phyloP scores from a whole-genome alignment of 2,797 vertebrate species.

The Xenentodon cancila region DNA sequence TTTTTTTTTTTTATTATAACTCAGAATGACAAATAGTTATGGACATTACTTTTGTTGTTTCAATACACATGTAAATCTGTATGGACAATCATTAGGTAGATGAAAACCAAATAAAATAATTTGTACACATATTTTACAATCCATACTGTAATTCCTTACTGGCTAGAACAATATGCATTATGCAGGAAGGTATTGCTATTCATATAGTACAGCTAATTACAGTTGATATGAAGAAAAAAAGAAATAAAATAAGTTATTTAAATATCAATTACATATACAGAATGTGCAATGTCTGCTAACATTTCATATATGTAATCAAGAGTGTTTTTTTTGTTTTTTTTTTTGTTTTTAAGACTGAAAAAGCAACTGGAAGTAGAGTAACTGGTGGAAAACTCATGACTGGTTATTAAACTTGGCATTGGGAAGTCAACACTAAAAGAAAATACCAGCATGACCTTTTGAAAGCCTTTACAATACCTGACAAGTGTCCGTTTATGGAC shows the following conservation, averaged over 20 bases:
- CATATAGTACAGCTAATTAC: conserved; percentile 99
- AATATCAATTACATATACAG: conserved; percentile 99
- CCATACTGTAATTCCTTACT: conserved; percentile 89
- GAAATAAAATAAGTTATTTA: conserved; percentile 99
- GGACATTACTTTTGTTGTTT: conserved; percentile 91
- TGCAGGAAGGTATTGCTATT: conserved; percentile 93
- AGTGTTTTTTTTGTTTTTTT: conserved; percentile 54
- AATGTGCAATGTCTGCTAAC: conserved; percentile 96
- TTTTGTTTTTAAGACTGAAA: conserved; percentile 63
- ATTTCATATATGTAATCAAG: conserved; percentile 91
- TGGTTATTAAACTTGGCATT: conserved; percentile 84
- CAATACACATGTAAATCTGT: conserved; percentile 95
- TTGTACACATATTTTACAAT: conserved; percentile 97
- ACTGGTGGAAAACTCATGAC: conserved; percentile 78
- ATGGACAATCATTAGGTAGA: conserved; percentile 92
- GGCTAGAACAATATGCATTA: conserved; percentile 93
- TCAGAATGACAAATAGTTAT: conserved; percentile 95
- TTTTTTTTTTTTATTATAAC: conserved; percentile 89
- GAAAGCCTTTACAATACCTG: conserved; percentile 74
- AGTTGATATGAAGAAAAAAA: conserved; percentile 93
- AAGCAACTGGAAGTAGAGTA: conserved; percentile 67
- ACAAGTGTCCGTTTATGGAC: conserved; percentile 56
- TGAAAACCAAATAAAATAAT: conserved; percentile 94
- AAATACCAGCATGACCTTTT: conserved; percentile 68
- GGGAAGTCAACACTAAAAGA: conserved; percentile 70